Base-by-base conservation (phyloP, 2,888 invertebrate genomes). In the Pristionchus maxplancki region DNA sequence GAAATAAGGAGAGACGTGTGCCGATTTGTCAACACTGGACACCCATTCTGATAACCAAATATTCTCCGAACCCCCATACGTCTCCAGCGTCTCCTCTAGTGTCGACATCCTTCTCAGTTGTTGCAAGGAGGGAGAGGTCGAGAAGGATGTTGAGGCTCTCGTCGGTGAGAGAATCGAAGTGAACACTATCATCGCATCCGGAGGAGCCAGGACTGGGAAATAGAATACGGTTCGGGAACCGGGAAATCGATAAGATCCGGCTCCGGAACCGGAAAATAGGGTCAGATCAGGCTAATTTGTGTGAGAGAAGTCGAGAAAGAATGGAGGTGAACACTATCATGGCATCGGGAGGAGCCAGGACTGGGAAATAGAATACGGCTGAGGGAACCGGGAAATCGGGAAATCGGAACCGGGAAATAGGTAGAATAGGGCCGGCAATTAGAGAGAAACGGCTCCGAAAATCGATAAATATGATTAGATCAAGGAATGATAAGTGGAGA, bases 281-380 rank as follows among this genome's bases (percentile, higher is more conserved):
- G n/a, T n/a, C n/a, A n/a, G n/a, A n/a, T n/a, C n/a, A n/a, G n/a
- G n/a, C n/a, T n/a, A n/a, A n/a, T n/a, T n/a, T n/a, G n/a, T n/a
- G n/a, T n/a, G 0, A n/a, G 85, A 4, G 87, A 71, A 5, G 87
- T 71, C 1, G 71, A 67, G 87, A 71, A 71, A 71, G 53, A 5
- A 67, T 34, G 34, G 87, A 71, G 48, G 87, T 48, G 87, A 71
- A 87, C 2, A 71, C 87, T 6, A 71, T 9, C 71, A 87, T 87
- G 48, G 3, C 37, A 9, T 58, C 24, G 4, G 58, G 50, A 20
- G 17, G 58, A 1, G 24, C 58, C 58, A 58, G n/a, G 5, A 6
- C 20, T 20, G 53, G 20, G 20, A 53, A 53, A 20, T 53, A 11
- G 44, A 44, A n/a, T n/a, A n/a, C n/a, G n/a, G n/a, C n/a, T n/a